These are phyloP conservation scores for Sarcoramphus papa DNA, from an alignment of 2,797 vertebrate genomes.

Conservation along the genomic window DNA sequence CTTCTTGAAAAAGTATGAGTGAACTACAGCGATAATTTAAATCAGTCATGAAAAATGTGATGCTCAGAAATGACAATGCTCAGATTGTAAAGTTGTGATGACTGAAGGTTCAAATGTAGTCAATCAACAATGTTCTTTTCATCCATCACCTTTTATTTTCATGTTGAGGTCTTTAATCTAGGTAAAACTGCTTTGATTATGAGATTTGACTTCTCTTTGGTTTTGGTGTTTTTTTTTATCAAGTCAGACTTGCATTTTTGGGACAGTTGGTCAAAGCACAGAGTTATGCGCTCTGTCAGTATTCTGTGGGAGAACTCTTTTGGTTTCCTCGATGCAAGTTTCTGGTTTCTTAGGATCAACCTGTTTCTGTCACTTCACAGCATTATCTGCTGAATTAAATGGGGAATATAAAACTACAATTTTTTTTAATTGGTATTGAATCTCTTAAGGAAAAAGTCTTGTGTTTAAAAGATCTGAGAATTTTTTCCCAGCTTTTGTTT, in stretches of 20 bases:
- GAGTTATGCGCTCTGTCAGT: rapidly evolving
- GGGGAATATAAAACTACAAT: not conserved
- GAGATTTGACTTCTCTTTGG: not conserved
- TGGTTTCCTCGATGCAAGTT: not conserved
- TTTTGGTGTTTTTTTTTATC: not conserved
- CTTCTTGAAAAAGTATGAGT: not conserved
- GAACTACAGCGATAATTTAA: not conserved
- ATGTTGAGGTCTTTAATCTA: not conserved
- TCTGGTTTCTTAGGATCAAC: not conserved
- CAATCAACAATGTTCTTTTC: not conserved
- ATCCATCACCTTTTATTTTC: not conserved
- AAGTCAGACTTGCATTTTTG: not conserved
- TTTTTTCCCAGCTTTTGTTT: not conserved
- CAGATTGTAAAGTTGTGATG: not conserved
- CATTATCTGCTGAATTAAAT: not conserved
- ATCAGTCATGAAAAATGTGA: not conserved
- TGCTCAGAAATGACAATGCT: not conserved
- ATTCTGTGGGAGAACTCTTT: not conserved
- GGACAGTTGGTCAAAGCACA: not conserved
- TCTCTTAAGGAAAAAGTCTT: not conserved
- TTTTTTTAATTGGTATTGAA: not conserved
- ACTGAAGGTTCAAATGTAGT: not conserved
- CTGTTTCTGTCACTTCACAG: not conserved
- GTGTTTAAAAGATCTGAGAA: not conserved
- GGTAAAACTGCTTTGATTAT: not conserved